Conservation (phyloP, 1,140 invertebrate species). For the Lasioglossum albipes region DNA sequence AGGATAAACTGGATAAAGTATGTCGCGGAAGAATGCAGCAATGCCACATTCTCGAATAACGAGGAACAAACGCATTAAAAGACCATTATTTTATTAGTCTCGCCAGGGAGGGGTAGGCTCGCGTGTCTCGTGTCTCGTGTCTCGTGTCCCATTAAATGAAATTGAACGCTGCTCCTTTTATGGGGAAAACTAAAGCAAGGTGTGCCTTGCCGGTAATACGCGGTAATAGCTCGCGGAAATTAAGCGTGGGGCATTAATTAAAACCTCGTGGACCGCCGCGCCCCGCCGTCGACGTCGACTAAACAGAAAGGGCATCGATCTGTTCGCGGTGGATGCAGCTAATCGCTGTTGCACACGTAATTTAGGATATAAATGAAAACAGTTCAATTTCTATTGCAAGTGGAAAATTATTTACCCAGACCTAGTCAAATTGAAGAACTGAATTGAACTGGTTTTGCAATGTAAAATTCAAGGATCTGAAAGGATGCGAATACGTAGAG, state of each 20-base stretch:
- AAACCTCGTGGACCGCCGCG: background rate
- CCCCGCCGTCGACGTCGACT: too few species aligned
- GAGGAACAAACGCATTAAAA: constrained; percentile 46
- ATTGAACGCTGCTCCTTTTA: constrained; percentile 35
- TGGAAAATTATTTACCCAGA: too few species aligned
- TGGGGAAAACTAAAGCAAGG: constrained; percentile 39
- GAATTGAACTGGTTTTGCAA: too few species aligned
- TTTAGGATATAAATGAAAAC: too few species aligned
- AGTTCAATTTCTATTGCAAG: too few species aligned
- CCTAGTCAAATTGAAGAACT: too few species aligned
- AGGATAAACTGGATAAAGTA: background rate
- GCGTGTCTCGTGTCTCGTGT: constrained; percentile 52
- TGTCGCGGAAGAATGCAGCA: background rate
- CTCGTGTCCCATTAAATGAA: constrained; percentile 43
- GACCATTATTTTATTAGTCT: constrained; percentile 54
- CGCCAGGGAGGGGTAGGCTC: constrained; percentile 17
- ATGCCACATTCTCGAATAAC: constrained; percentile 37
- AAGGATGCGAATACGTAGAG: too few species aligned
- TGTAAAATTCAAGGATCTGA: too few species aligned
- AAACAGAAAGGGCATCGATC: background rate
- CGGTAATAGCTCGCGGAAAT: constrained; percentile 21
- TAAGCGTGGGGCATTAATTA: constrained; percentile 31
- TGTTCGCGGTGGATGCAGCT: background rate
- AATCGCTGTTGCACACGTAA: background rate
- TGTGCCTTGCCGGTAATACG: constrained; percentile 17